Percentiles rank a stretch among this genome's conserved stretches.
phyloP scores from a whole-genome alignment of 2,797 vertebrate genomes.

The Sternarchorhynchus goeldii region DNA sequence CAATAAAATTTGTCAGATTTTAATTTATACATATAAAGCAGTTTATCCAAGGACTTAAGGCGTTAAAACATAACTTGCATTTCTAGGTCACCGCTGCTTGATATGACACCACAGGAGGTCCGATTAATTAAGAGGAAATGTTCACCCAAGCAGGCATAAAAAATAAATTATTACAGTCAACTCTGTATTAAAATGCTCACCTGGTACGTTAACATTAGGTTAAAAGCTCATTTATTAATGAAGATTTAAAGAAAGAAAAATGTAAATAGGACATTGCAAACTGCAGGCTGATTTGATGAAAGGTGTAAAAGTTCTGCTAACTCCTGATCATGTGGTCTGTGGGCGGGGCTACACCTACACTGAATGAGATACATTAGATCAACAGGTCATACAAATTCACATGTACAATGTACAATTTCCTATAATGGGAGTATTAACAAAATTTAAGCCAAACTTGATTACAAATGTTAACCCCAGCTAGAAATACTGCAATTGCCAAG shows the following conservation, averaged over 20 bases:
- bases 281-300: neutral
- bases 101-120: conserved; percentile 63
- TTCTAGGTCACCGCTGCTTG: conserved; percentile 71
- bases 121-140: conserved; percentile 55
- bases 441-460: neutral
- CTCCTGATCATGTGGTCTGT: neutral
- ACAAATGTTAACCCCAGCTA: neutral
- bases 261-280: neutral
- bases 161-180: conserved; percentile 69
- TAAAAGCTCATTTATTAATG: conserved; percentile 29
- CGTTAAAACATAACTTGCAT: conserved; percentile 71
- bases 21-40: conserved; percentile 78
- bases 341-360: neutral
- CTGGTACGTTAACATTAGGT: conserved; percentile 40
- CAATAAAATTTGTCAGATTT: conserved; percentile 68
- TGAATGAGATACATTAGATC: conserved; percentile 8
- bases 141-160: conserved; percentile 57
- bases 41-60: conserved; percentile 65
- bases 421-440: neutral
- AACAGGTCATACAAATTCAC: conserved; percentile 14
- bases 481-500: neutral
- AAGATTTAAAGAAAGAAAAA: conserved; percentile 17
- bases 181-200: conserved; percentile 37
- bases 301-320: neutral
- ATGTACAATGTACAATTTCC: neutral